Percentiles rank a stretch among this genome's conserved stretches.
Evolutionary conservation across 1,140 invertebrate genomes (phyloP).

Genomic region (Hylyphantes graminicola): DNA sequence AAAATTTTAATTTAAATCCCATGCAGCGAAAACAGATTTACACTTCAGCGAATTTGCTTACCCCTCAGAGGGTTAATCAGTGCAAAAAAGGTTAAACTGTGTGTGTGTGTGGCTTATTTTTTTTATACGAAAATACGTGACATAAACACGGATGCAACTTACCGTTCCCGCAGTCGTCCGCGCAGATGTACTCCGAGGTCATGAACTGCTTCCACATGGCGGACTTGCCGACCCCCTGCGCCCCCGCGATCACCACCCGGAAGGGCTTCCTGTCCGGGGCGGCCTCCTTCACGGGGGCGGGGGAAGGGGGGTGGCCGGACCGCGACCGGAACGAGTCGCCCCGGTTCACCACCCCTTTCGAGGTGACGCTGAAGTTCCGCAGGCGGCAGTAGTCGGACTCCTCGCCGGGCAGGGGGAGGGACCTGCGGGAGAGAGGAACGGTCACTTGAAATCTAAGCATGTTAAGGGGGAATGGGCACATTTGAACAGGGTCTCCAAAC

Average conservation of each 20-base stretch:
- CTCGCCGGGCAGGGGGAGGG: conserved; percentile 53
- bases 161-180: conserved; percentile 81
- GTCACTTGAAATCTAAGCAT: too few species aligned
- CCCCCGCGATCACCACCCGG: conserved; percentile 84
- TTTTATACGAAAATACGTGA: too few species aligned
- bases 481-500: too few species aligned
- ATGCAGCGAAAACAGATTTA: too few species aligned
- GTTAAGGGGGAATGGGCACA: too few species aligned
- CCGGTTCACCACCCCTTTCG: conserved; percentile 83
- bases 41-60: too few species aligned
- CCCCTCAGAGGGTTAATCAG: too few species aligned
- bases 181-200: conserved; percentile 94
- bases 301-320: conserved; percentile 72
- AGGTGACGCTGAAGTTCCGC: conserved; percentile 87
- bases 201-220: conserved; percentile 93
- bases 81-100: too few species aligned
- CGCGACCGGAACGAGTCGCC: conserved; percentile 77
- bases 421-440: neutral
- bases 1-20: too few species aligned
- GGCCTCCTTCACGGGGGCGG: conserved; percentile 64
- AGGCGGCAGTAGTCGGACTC: conserved; percentile 73
- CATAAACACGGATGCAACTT: conserved; percentile 36
- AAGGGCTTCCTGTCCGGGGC: conserved; percentile 67
- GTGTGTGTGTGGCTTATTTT: too few species aligned
- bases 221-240: conserved; percentile 89